Evolutionary conservation across 2,888 invertebrate species (phyloP).

Genomic region (Leistus spinibarbis): DNA sequence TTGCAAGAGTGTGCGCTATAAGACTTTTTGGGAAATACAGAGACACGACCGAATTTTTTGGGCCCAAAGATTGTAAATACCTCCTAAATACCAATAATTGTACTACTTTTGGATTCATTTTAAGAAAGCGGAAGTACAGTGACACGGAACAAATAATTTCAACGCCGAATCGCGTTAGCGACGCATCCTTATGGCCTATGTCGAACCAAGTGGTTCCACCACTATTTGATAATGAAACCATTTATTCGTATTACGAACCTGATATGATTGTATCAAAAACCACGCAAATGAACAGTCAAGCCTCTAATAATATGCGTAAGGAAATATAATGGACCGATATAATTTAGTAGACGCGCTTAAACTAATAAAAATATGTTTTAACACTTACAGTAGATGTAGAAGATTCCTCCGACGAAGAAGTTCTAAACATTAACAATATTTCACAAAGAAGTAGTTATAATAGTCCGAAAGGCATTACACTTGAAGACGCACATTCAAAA

Average conservation of each 20-base stretch:
- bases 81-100: not conserved
- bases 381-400: not conserved
- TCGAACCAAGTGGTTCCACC: constrained; percentile 42
- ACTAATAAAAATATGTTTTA: too few relatives aligned
- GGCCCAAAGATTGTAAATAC: too few relatives aligned
- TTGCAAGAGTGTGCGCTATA: too few relatives aligned
- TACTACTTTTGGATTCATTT: not conserved
- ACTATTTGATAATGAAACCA: constrained; percentile 42
- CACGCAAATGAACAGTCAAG: not conserved
- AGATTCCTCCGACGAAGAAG: not conserved
- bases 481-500: not conserved
- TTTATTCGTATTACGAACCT: constrained; percentile 37
- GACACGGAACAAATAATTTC: constrained; percentile 26
- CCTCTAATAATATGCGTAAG: constrained; percentile 19
- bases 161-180: constrained; percentile 23
- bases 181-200: constrained; percentile 40
- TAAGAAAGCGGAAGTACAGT: constrained; percentile 20
- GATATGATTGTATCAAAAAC: constrained; percentile 2
- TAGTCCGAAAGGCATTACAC: not conserved
- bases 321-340: constrained; percentile 29
- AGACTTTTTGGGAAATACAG: too few relatives aligned
- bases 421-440: not conserved
- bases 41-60: too few relatives aligned
- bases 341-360: too few relatives aligned
- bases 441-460: not conserved